These are phyloP conservation scores for Hippocampus mohnikei DNA, from an alignment of 2,113 vertebrate genomes.

Conservation along the genomic window DNA sequence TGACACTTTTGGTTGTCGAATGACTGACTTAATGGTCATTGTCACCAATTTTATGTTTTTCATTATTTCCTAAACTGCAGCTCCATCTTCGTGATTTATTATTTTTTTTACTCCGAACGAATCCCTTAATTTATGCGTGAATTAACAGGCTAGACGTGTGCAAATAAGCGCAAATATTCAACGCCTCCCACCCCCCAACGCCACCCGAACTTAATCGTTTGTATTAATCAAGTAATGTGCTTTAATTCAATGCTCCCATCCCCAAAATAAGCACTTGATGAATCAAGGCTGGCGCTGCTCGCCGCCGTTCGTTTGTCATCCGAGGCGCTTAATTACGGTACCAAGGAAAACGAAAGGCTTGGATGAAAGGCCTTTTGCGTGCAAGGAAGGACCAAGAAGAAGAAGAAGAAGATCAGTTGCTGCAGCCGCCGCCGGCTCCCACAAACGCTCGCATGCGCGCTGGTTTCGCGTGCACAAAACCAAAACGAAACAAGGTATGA, in stretches of 20 bases:
- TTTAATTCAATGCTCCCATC: conserved; percentile 46
- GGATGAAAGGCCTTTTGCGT: background rate
- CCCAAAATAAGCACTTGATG: conserved; percentile 64
- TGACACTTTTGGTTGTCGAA: no score
- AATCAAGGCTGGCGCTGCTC: conserved; percentile 31
- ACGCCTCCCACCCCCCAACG: background rate
- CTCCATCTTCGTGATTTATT: no score
- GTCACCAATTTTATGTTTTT: no score
- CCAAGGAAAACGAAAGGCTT: background rate
- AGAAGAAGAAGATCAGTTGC: background rate
- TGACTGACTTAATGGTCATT: no score
- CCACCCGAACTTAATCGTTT: conserved; percentile 49
- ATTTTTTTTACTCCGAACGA: no score
- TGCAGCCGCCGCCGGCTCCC: no score
- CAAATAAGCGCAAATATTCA: conserved; percentile 17
- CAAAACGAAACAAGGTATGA: no score
- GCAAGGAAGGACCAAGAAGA: background rate
- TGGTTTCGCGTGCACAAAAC: no score
- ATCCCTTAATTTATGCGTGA: background rate
- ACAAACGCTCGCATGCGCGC: no score
- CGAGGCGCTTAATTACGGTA: background rate
- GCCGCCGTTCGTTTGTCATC: background rate
- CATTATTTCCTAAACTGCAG: no score
- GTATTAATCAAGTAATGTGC: conserved; percentile 59
- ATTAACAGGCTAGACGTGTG: background rate